Evolutionary conservation across 1,140 invertebrate species (phyloP).

Genomic region (Hydropsyche tenuis): DNA sequence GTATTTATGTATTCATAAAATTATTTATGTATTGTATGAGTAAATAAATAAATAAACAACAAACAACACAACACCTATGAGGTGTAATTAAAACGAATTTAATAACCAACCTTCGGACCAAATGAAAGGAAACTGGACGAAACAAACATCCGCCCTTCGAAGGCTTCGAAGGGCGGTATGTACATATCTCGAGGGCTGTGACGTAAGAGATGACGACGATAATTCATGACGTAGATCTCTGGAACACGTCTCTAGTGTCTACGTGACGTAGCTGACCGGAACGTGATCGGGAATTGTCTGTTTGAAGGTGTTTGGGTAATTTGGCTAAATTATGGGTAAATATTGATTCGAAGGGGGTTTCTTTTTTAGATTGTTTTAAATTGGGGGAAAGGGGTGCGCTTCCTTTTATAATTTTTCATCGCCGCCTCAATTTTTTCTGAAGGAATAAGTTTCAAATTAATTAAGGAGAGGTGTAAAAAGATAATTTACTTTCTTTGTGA

Average conservation of each 20-base stretch:
- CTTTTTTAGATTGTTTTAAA: too few relatives aligned
- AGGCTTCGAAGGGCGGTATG: background rate
- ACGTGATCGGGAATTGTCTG: background rate
- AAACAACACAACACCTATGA: too few relatives aligned
- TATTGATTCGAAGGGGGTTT: too few relatives aligned
- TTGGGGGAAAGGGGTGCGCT: too few relatives aligned
- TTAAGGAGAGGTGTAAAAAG: background rate
- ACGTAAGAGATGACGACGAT: too few relatives aligned
- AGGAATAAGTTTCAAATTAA: conserved; percentile 10
- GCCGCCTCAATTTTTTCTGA: conserved; percentile 1
- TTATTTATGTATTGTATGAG: too few relatives aligned
- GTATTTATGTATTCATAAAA: too few relatives aligned
- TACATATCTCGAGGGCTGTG: background rate
- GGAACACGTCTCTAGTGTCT: background rate
- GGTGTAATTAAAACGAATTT: too few relatives aligned
- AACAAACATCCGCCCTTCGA: conserved; percentile 1
- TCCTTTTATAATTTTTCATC: background rate
- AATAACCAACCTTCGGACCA: too few relatives aligned
- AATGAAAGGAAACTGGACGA: too few relatives aligned
- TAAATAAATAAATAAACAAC: too few relatives aligned
- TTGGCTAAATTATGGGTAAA: background rate
- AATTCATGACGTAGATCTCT: background rate
- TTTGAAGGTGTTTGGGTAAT: background rate
- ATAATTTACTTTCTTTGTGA: background rate
- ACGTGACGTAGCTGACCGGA: conserved; percentile 5